A percentile compares a stretch with the other conserved stretches of the same genome.
Conservation (phyloP, 2,113 vertebrate genomes). For the Chitala chitala region DNA sequence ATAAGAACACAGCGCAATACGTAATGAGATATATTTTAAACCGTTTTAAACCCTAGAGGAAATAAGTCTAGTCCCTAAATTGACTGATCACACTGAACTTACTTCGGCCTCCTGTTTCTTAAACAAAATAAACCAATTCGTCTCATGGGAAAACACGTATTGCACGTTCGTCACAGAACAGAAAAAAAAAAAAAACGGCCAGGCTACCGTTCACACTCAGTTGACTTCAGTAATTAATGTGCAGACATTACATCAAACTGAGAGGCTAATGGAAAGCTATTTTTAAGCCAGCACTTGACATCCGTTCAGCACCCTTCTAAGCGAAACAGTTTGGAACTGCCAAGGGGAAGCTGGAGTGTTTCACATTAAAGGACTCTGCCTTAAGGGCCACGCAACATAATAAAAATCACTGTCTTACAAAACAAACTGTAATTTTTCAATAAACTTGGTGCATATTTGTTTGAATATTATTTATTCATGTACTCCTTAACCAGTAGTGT, state of each 20-base stretch:
- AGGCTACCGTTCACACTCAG: slow-evolving; percentile 49
- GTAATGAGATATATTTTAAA: no score
- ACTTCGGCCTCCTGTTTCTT: neutral
- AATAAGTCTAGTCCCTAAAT: no score
- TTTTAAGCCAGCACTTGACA: slow-evolving; percentile 39
- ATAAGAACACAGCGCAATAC: no score
- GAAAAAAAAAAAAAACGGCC: no score
- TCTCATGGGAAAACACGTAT: slow-evolving; percentile 39
- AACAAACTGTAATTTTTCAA: no score
- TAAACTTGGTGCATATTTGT: no score
- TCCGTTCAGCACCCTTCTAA: slow-evolving; percentile 20
- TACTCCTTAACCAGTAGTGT: no score
- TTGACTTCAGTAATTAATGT: slow-evolving; percentile 53
- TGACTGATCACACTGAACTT: no score
- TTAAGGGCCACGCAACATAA: neutral
- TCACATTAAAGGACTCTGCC: slow-evolving; percentile 14
- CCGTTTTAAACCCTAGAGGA: no score
- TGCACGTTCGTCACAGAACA: slow-evolving; percentile 46
- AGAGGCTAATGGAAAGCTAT: slow-evolving; percentile 57
- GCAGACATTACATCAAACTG: slow-evolving; percentile 43
- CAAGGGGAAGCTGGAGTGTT: slow-evolving; percentile 21
- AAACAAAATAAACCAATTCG: slow-evolving; percentile 19
- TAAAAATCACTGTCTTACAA: no score
- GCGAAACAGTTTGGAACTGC: slow-evolving; percentile 15
- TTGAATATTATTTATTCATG: no score